phyloP scores from a whole-genome alignment of 2,888 invertebrate genomes.

The Ennomos fuscantarius region DNA sequence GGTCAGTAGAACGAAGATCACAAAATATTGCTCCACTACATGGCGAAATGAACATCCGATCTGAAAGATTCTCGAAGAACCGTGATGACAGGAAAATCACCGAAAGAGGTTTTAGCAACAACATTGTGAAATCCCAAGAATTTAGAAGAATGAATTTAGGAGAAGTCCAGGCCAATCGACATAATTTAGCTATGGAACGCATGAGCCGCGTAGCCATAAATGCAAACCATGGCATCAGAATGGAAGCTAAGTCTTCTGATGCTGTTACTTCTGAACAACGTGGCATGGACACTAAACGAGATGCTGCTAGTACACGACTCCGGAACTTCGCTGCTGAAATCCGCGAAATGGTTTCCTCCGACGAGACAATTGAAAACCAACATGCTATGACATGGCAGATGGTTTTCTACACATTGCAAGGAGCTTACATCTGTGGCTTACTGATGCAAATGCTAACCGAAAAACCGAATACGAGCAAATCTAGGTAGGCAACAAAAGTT shows the following conservation, averaged over 20 bases:
- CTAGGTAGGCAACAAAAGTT: conserved; percentile 42
- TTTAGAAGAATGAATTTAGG: conserved; percentile 10
- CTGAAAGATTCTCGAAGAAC: conserved; percentile 13
- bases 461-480: conserved; percentile 45
- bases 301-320: conserved; percentile 33
- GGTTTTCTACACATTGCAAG: conserved; percentile 68
- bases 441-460: conserved; percentile 56
- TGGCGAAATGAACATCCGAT: conserved; percentile 1
- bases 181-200: conserved; percentile 16
- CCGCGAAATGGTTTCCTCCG: conserved; percentile 31
- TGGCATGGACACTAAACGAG: conserved; percentile 26
- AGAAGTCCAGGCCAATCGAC: conserved; percentile 7
- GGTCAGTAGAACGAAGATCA: conserved; percentile 11
- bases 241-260: conserved; percentile 12
- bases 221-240: conserved; percentile 5
- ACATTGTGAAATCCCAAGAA: conserved; percentile 12
- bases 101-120: conserved; percentile 13
- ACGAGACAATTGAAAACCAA: conserved; percentile 30
- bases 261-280: neutral
- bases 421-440: conserved; percentile 62
- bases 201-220: conserved; percentile 2
- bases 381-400: conserved; percentile 58
- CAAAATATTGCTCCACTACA: conserved; percentile 2
- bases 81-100: conserved; percentile 16
- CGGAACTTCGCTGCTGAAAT: conserved; percentile 32